Evolutionary conservation across 1,140 invertebrate species (phyloP).

Genomic region (Vollenhovia emeryi): DNA sequence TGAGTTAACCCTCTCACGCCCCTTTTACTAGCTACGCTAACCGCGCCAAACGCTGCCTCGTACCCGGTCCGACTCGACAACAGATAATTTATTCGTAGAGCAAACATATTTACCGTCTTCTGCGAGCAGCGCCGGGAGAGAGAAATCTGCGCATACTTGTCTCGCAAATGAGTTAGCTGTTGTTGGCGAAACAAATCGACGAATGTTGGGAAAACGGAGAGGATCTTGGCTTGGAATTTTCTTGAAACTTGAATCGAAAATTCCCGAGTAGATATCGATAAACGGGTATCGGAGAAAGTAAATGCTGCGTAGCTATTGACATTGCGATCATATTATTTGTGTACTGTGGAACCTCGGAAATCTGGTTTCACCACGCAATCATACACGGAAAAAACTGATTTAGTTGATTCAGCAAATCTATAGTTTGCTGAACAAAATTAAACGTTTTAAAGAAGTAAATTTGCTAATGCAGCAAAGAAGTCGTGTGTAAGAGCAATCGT

Average conservation of each 20-base stretch:
- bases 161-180: not conserved
- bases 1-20: not conserved
- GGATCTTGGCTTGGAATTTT: not conserved
- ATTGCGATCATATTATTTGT: not conserved
- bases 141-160: not conserved
- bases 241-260: not conserved
- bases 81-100: conserved; percentile 41
- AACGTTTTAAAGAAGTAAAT: too few relatives aligned
- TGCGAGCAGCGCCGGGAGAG: not conserved
- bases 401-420: too few relatives aligned
- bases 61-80: not conserved
- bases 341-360: not conserved
- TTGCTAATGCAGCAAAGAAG: too few relatives aligned
- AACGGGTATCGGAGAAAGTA: not conserved
- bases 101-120: conserved; percentile 33
- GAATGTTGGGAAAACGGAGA: not conserved
- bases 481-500: too few relatives aligned
- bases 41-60: not conserved
- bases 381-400: too few relatives aligned
- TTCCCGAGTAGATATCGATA: not conserved
- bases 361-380: not conserved
- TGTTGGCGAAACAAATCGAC: not conserved
- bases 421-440: too few relatives aligned
- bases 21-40: not conserved
- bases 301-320: not conserved